Evolutionary conservation across 2,113 vertebrate genomes (phyloP).

Genomic region (Caretta caretta): DNA sequence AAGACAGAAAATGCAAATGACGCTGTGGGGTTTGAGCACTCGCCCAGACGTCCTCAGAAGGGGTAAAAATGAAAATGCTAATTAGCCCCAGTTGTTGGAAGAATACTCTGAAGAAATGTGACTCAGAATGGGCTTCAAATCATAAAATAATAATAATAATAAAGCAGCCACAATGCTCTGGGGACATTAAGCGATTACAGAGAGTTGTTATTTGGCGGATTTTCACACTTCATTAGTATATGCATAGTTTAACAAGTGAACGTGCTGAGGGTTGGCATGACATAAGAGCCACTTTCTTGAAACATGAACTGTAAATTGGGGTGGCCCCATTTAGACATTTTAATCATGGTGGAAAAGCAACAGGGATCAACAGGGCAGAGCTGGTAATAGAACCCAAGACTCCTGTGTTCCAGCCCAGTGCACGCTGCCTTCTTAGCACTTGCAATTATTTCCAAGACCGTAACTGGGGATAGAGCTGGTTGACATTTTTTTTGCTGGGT

Average conservation of each 20-base stretch:
- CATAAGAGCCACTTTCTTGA: constrained; percentile 72
- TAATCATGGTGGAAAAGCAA: constrained; percentile 56
- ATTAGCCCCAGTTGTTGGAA: constrained; percentile 89
- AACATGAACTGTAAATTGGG: constrained; percentile 74
- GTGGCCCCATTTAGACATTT: constrained; percentile 33
- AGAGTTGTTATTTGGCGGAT: constrained; percentile 83
- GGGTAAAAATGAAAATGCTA: constrained; percentile 83
- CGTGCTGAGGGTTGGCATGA: constrained; percentile 78
- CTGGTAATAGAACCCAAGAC: background rate
- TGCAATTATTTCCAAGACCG: background rate
- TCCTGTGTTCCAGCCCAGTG: background rate
- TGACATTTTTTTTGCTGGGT: background rate
- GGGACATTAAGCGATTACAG: constrained; percentile 82
- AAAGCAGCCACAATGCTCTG: constrained; percentile 72
- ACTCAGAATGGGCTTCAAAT: constrained; percentile 78
- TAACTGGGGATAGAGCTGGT: background rate
- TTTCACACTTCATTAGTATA: constrained; percentile 90
- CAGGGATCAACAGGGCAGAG: background rate
- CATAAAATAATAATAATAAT: constrained; percentile 74
- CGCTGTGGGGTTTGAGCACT: constrained; percentile 46
- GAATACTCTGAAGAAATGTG: constrained; percentile 81
- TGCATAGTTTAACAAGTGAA: constrained; percentile 85
- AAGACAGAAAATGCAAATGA: constrained; percentile 56
- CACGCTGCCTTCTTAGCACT: background rate
- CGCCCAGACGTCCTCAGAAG: constrained; percentile 64